A percentile compares a stretch with the other conserved stretches of the same genome.
These are phyloP conservation scores for Serinus canaria DNA, from an alignment of 2,113 vertebrate genomes.

Conservation along the genomic window DNA sequence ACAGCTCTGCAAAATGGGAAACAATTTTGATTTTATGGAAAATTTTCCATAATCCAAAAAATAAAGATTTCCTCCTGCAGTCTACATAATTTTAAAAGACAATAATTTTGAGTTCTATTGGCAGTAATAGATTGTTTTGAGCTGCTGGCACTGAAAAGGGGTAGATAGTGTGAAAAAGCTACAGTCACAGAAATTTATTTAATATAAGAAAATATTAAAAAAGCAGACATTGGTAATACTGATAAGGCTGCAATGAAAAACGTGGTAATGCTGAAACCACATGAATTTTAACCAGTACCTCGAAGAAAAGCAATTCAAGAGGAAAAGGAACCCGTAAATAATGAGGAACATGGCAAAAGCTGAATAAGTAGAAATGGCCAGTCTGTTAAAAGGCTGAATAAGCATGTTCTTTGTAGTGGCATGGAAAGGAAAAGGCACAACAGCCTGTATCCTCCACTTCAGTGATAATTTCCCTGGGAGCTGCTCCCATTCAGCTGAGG, in stretches of 20 bases:
- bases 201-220: not conserved
- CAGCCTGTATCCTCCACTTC: not conserved
- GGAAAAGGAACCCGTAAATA: conserved; percentile 24
- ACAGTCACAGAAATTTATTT: not conserved
- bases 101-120: not conserved
- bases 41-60: not conserved
- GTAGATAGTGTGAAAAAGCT: not conserved
- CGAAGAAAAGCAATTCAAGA: conserved; percentile 11
- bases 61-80: not conserved
- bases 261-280: not conserved
- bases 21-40: no score
- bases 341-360: conserved; percentile 57
- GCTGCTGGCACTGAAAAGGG: not conserved
- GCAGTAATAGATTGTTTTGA: not conserved
- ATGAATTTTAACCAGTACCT: conserved; percentile 33
- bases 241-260: conserved; percentile 1
- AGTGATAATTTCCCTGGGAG: conserved; percentile 5
- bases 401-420: conserved; percentile 35
- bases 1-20: not conserved
- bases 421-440: conserved; percentile 15
- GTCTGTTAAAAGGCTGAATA: conserved; percentile 42
- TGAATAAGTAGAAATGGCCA: conserved; percentile 41
- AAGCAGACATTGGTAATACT: not conserved
- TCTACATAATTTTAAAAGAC: not conserved
- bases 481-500: not conserved